Evolutionary conservation across 92 coral and sea anemone genomes (phyloP).

Genomic region (Scolanthus callimorphus): DNA sequence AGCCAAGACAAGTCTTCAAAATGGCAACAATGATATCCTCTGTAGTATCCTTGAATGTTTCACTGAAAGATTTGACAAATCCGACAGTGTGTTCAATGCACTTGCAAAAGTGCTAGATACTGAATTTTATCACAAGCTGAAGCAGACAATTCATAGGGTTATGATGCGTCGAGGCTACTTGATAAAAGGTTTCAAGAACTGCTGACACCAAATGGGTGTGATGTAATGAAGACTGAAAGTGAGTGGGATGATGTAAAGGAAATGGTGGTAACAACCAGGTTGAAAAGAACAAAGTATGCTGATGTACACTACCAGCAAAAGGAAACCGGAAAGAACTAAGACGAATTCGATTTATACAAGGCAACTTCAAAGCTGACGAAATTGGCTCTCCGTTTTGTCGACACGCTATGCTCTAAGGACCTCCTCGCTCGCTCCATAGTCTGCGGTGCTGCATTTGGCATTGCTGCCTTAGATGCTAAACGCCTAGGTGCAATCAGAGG

Average conservation of each 20-base stretch:
- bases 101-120: conserved; percentile 35
- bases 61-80: conserved; percentile 33
- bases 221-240: conserved; percentile 7
- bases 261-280: conserved; percentile 9
- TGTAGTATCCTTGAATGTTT: conserved; percentile 29
- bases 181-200: conserved; percentile 12
- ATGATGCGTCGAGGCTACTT: conserved; percentile 30
- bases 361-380: no score
- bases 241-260: conserved; percentile 26
- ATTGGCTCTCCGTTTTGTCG: no score
- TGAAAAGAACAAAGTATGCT: background rate
- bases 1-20: conserved; percentile 28
- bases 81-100: conserved; percentile 39
- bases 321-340: no score
- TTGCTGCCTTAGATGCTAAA: no score
- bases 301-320: no score
- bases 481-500: no score
- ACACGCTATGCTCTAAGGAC: no score
- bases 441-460: no score
- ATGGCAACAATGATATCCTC: conserved; percentile 15
- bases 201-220: conserved; percentile 29
- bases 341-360: no score
- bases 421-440: no score
- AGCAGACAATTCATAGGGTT: conserved; percentile 8
- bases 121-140: conserved; percentile 12